Conservation (phyloP, 2,113 vertebrate genomes). For the Gopherus flavomarginatus region DNA sequence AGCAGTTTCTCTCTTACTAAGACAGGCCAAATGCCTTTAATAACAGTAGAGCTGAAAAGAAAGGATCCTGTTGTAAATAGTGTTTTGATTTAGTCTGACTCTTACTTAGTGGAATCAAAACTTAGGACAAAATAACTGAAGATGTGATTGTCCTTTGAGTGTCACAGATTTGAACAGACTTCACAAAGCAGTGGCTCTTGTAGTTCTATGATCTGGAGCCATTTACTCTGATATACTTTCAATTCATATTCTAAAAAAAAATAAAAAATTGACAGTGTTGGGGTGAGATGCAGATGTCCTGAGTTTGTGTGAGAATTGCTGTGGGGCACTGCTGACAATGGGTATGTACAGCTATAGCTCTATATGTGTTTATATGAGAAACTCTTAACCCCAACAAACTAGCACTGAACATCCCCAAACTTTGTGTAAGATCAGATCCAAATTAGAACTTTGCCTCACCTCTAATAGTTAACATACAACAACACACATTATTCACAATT, state of each 20-base stretch:
- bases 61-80: slow-evolving; percentile 4
- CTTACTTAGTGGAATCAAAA: background rate
- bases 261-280: background rate
- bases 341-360: background rate
- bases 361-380: background rate
- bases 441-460: background rate
- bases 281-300: background rate
- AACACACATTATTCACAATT: background rate
- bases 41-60: slow-evolving; percentile 26
- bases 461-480: background rate
- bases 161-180: background rate
- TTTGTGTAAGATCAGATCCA: slow-evolving; percentile 28
- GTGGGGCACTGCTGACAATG: background rate
- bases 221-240: background rate
- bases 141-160: background rate
- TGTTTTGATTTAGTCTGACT: slow-evolving; percentile 31
- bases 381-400: background rate
- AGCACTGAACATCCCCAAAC: background rate
- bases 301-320: background rate
- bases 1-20: slow-evolving; percentile 4
- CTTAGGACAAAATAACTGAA: slow-evolving; percentile 7
- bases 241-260: slow-evolving; percentile 9
- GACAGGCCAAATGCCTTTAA: slow-evolving; percentile 28
- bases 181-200: background rate
- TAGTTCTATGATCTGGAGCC: background rate